Percentiles rank a stretch among this genome's conserved stretches.
Evolutionary conservation across 1,140 invertebrate genomes (phyloP).

Genomic region (Microvelia longipes): DNA sequence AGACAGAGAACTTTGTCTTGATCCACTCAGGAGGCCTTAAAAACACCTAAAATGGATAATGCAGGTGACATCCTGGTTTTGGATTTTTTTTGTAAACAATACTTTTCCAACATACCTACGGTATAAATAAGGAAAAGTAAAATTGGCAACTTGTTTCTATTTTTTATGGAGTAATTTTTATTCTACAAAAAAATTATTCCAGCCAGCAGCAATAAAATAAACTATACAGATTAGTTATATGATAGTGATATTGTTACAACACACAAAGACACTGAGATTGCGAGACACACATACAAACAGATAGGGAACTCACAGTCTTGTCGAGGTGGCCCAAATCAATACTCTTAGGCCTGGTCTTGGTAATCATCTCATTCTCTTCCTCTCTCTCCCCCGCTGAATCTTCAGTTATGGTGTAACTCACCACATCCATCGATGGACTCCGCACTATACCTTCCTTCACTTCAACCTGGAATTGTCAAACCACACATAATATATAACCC

Average conservation of each 20-base stretch:
- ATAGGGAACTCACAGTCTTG: conserved; percentile 1
- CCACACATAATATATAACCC: not conserved
- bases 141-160: not conserved
- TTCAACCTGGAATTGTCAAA: not conserved
- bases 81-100: no score
- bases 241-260: not conserved
- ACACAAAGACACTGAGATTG: no score
- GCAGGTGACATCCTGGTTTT: no score
- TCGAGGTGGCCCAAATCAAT: conserved; percentile 3
- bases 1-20: not conserved
- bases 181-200: not conserved
- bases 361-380: conserved; percentile 11
- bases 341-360: conserved; percentile 4
- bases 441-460: conserved; percentile 1
- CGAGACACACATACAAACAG: not conserved
- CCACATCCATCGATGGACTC: conserved; percentile 1
- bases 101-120: no score
- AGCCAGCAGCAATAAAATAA: not conserved
- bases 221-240: not conserved
- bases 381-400: conserved; percentile 12
- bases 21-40: no score
- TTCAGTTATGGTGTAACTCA: conserved; percentile 12
- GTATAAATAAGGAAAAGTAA: no score
- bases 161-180: not conserved
- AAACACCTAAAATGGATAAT: no score